phyloP scores from a whole-genome alignment of 1,140 invertebrate species.

The Ctenoplectra terminalis region DNA sequence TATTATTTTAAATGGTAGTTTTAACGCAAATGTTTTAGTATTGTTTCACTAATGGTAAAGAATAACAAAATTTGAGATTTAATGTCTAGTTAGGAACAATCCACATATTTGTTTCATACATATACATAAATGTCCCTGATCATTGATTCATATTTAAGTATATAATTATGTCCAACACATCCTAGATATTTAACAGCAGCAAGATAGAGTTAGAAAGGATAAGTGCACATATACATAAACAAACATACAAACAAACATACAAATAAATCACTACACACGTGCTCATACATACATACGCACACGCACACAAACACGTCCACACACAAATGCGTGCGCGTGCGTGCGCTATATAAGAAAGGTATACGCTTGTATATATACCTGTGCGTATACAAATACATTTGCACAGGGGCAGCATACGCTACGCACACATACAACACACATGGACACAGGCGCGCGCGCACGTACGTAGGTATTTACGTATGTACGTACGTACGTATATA shows the following conservation, averaged over 20 bases:
- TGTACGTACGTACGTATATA: conserved; percentile 16
- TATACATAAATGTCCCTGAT: conserved; percentile 79
- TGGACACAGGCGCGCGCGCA: background rate
- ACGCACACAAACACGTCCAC: too few species aligned
- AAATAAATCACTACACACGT: conserved; percentile 2
- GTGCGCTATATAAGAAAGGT: background rate
- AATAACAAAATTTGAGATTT: conserved; percentile 49
- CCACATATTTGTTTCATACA: conserved; percentile 75
- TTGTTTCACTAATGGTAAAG: conserved; percentile 48
- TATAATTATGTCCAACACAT: conserved; percentile 76
- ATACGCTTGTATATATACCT: background rate
- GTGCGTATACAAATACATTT: too few species aligned
- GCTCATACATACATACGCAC: background rate
- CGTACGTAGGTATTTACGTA: background rate
- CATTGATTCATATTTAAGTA: conserved; percentile 79
- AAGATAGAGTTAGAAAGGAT: conserved; percentile 16
- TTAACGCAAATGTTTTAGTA: conserved; percentile 46
- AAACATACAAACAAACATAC: too few species aligned
- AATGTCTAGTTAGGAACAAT: conserved; percentile 72
- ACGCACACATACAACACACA: too few species aligned
- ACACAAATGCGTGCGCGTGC: background rate
- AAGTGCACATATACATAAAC: conserved; percentile 3
- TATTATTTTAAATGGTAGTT: conserved; percentile 35
- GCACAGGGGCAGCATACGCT: too few species aligned
- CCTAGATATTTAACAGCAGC: conserved; percentile 64